Conservation (phyloP, 2,888 invertebrate genomes). For the Acanthococcus lagerstroemiae region DNA sequence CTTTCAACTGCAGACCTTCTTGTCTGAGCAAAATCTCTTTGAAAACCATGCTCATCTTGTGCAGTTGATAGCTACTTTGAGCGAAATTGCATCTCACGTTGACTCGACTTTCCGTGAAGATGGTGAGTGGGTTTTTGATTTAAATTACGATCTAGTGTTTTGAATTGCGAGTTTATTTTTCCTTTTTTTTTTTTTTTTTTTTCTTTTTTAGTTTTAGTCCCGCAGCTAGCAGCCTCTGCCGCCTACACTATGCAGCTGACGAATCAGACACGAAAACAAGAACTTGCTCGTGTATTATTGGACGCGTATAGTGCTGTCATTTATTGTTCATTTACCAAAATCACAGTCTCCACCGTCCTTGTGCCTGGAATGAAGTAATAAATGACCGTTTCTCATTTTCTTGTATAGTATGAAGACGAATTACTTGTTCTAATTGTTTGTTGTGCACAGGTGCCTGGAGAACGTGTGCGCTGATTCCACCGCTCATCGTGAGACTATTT, state of each 20-base stretch:
- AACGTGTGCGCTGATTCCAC: constrained; percentile 44
- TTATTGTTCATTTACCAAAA: constrained; percentile 47
- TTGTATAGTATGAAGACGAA: background rate
- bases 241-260: constrained; percentile 48
- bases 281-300: constrained; percentile 51
- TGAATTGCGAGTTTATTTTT: background rate
- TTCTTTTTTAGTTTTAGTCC: constrained; percentile 50
- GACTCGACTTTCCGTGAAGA: constrained; percentile 46
- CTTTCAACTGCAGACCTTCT: constrained; percentile 45
- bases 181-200: no score
- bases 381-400: background rate
- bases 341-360: constrained; percentile 44
- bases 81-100: constrained; percentile 51
- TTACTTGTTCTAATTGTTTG: no score
- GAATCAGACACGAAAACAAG: constrained; percentile 48
- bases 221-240: constrained; percentile 50
- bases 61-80: constrained; percentile 52
- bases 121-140: constrained; percentile 33
- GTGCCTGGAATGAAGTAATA: constrained; percentile 48
- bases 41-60: constrained; percentile 46
- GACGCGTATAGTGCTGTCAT: constrained; percentile 54
- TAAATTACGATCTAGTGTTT: constrained; percentile 8
- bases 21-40: constrained; percentile 42
- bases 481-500: constrained; percentile 46
- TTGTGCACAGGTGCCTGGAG: constrained; percentile 45